These are phyloP conservation scores for Limnephilus rhombicus DNA, from an alignment of 2,888 invertebrate species.

Conservation along the genomic window DNA sequence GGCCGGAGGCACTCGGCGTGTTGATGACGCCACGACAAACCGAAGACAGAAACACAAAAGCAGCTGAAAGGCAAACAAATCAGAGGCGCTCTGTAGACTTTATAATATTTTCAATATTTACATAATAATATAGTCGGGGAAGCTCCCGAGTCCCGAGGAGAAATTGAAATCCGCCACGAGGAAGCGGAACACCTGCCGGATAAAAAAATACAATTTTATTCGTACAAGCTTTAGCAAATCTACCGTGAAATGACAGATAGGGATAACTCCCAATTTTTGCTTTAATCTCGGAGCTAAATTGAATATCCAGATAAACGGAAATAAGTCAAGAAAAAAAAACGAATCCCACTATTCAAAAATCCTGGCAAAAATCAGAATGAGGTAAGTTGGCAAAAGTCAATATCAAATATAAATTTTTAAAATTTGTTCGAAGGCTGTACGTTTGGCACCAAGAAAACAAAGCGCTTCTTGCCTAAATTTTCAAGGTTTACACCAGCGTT, in stretches of 20 bases:
- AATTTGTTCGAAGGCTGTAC: no score
- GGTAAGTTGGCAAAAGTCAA: no score
- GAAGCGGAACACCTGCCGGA: not conserved
- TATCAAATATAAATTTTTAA: no score
- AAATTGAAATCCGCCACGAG: not conserved
- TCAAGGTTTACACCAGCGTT: no score
- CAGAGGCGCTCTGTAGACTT: not conserved
- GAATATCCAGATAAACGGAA: not conserved
- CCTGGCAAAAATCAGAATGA: no score
- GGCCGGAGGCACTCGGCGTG: not conserved
- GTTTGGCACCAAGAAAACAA: no score
- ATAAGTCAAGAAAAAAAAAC: not conserved
- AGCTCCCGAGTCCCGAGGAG: not conserved
- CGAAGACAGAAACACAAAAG: conserved; percentile 1
- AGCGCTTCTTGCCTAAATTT: no score
- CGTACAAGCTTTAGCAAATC: not conserved
- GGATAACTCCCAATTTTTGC: not conserved
- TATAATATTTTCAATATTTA: not conserved
- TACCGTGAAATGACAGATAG: not conserved
- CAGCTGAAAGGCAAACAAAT: not conserved
- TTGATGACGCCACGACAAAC: not conserved
- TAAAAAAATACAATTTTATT: not conserved
- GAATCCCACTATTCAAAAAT: no score
- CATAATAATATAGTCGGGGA: not conserved
- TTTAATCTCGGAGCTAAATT: not conserved